phyloP scores from a whole-genome alignment of 2,888 invertebrate genomes.

The Smittia sp. region DNA sequence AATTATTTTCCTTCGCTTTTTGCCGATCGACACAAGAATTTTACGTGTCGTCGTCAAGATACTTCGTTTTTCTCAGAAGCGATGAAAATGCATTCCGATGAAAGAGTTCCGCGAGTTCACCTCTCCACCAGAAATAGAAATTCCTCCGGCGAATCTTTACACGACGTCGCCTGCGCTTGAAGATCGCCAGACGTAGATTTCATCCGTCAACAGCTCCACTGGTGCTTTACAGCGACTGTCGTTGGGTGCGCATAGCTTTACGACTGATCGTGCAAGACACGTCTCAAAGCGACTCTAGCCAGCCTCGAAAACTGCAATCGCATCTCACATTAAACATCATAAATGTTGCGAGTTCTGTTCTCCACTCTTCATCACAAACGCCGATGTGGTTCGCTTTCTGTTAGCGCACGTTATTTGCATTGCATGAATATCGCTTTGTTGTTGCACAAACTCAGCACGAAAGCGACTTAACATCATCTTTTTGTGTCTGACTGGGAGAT shows the following conservation, averaged over 20 bases:
- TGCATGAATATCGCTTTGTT: constrained; percentile 4
- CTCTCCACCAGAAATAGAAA: neutral
- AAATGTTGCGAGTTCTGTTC: neutral
- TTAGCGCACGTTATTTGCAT: constrained; percentile 27
- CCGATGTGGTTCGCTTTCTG: neutral
- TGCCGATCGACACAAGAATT: neutral
- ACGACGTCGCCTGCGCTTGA: neutral
- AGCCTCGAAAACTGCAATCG: neutral
- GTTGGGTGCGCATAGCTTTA: too few species aligned
- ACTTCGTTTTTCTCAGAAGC: constrained; percentile 21
- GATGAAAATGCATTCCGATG: constrained; percentile 25
- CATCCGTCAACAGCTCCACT: neutral
- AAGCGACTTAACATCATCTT: constrained; percentile 7
- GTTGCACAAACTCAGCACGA: constrained; percentile 23
- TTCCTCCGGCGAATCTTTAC: neutral
- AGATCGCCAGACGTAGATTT: neutral
- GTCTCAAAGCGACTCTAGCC: too few species aligned
- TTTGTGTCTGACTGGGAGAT: constrained; percentile 29
- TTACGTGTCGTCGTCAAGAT: constrained; percentile 4
- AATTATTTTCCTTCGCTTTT: constrained; percentile 4
- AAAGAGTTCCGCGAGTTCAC: neutral
- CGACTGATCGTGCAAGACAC: too few species aligned
- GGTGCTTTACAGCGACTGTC: too few species aligned
- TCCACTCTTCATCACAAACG: constrained; percentile 13
- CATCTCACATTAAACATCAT: neutral